Percentiles rank a stretch among this genome's conserved stretches.
Evolutionary conservation across 2,113 vertebrate genomes (phyloP).

Genomic region (Sapayoa aenigma): DNA sequence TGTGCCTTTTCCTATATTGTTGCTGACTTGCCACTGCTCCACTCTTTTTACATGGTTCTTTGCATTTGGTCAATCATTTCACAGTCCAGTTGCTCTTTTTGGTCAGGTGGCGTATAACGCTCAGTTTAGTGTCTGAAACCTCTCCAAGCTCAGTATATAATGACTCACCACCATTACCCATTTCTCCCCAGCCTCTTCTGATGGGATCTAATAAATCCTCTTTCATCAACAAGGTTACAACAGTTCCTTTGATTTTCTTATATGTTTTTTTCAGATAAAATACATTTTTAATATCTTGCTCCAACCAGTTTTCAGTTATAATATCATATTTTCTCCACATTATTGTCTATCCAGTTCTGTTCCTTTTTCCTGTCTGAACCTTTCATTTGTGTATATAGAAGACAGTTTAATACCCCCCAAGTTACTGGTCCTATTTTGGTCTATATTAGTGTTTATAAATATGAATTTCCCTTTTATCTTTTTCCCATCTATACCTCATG

Average conservation of each 20-base stretch:
- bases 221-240: slow-evolving; percentile 21
- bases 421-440: slow-evolving; percentile 21
- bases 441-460: slow-evolving; percentile 19
- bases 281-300: slow-evolving; percentile 15
- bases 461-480: slow-evolving; percentile 49
- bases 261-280: slow-evolving; percentile 12
- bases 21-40: not conserved
- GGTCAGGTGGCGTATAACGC: slow-evolving; percentile 58
- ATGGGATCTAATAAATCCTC: slow-evolving; percentile 32
- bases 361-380: not conserved
- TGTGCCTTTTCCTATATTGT: not conserved
- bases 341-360: not conserved
- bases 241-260: not conserved
- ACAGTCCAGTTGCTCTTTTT: slow-evolving; percentile 53
- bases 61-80: slow-evolving; percentile 58
- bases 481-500: not conserved
- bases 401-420: not conserved
- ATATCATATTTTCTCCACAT: not conserved
- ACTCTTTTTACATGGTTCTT: slow-evolving; percentile 1
- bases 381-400: not conserved
- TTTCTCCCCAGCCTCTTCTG: slow-evolving; percentile 22
- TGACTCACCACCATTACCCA: slow-evolving; percentile 3
- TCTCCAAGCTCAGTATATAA: slow-evolving; percentile 42
- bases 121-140: slow-evolving; percentile 59
- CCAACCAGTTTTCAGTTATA: not conserved